phyloP scores from a whole-genome alignment of 2,113 vertebrate species.

The Ciconia boyciana region DNA sequence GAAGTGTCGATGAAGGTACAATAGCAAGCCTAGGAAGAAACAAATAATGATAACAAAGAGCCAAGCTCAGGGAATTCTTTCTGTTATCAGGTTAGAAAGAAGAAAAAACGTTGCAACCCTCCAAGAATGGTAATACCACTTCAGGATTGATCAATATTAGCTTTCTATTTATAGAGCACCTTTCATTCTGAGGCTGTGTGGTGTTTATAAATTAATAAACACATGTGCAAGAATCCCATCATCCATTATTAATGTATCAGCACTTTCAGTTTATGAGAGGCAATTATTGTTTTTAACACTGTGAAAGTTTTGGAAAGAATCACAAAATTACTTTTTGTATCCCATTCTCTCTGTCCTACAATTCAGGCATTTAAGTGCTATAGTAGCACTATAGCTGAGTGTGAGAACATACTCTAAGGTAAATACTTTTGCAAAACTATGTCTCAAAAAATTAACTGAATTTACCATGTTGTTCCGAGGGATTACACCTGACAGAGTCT shows the following conservation, averaged over 20 bases:
- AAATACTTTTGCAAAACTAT: neutral
- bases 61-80: conserved; percentile 7
- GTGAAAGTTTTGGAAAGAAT: neutral
- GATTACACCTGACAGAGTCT: neutral
- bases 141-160: conserved; percentile 49
- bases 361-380: neutral
- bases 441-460: neutral
- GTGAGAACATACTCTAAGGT: neutral
- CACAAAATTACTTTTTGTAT: neutral
- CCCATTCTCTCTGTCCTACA: neutral
- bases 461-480: neutral
- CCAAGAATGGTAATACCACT: neutral
- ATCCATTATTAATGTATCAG: conserved; percentile 51
- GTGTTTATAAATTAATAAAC: conserved; percentile 64
- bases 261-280: neutral
- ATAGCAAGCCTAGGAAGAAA: neutral
- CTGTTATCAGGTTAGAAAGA: neutral
- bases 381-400: fast-evolving
- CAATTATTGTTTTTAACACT: neutral
- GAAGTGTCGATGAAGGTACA: conserved; percentile 1
- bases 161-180: conserved; percentile 39
- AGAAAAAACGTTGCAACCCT: neutral
- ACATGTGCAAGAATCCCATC: conserved; percentile 17
- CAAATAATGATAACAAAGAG: conserved; percentile 21
- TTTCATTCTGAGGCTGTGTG: neutral